Base-by-base conservation (phyloP, 2,888 invertebrate genomes). In the Orthosia cruda region DNA sequence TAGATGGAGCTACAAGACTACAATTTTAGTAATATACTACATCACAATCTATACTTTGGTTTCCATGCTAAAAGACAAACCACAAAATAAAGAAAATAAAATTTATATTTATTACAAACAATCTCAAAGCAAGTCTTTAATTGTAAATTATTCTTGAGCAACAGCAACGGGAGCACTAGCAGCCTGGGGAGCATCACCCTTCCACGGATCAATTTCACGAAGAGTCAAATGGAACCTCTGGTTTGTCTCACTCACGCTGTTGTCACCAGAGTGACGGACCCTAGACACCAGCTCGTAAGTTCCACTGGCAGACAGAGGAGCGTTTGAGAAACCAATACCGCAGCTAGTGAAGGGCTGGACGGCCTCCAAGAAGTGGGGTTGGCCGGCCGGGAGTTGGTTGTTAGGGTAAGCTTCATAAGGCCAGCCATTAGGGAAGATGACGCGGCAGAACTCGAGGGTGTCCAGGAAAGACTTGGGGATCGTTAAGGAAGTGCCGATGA, bases 401-500 rank as follows among this genome's bases (percentile, higher is more conserved):
- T 70, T 77, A 5, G 85, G 85, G 18, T 20, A 85, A 32, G 70
- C 86, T 61, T 85, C 83, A 49, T 63, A 76, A 0, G 45, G 32
- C 4, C 47, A 15, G 1, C 86, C 86, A 52, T 71, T 75, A 1
- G 86, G 84, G 54, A 63, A 85, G 13, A 80, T 4, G 4, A 85
- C 75, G 3, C 70, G 66, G 59, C 84, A 85, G 26, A 4, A 1
- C 12, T 61, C 66, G 0, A 85, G 73, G 9, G 74, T 80, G 18
- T 85, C 85, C 1, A 76, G 15, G 57, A 73, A 80, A 15, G 70
- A 85, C 45, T 83, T 85, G 5, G 80, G 62, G 55, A 85, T 85
- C 0, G 62, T 7, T 2, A 85, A 3, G 3, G 71, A 40, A 32
- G 77, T 85, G 45, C 64, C 70, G 5, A 83, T 75, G 13, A 77